Evolutionary conservation across 2,797 vertebrate species (phyloP).

Genomic region (Prunella strophiata): DNA sequence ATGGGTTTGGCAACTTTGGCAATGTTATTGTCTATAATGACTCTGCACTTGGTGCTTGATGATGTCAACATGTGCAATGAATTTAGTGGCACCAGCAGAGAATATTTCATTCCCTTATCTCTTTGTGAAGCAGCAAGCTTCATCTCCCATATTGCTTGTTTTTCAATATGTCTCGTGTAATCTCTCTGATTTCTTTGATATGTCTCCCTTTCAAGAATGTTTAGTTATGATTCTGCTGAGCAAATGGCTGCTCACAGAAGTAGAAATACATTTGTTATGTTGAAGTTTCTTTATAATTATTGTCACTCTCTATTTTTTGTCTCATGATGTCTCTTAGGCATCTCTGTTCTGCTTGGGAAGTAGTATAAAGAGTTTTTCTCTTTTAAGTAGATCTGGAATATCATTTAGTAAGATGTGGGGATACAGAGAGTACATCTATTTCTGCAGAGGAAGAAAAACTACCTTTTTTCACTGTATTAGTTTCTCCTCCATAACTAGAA

Average conservation of each 20-base stretch:
- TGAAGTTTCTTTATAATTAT: background rate
- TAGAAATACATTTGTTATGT: background rate
- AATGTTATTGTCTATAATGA: background rate
- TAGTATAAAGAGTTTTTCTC: background rate
- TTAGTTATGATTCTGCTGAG: background rate
- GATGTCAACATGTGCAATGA: accelerated
- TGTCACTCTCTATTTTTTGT: background rate
- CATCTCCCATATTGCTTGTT: background rate
- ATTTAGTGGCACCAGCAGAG: conserved; percentile 2
- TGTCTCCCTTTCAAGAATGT: background rate
- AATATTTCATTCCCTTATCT: conserved; percentile 27
- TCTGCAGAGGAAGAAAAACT: background rate
- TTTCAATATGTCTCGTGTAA: background rate
- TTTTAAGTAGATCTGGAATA: background rate
- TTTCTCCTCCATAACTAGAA: background rate
- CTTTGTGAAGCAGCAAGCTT: background rate
- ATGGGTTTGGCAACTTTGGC: conserved; percentile 37
- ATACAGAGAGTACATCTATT: background rate
- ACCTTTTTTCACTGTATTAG: background rate
- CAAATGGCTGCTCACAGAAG: background rate
- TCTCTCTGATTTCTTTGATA: background rate
- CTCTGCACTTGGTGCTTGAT: conserved; percentile 16
- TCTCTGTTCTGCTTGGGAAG: background rate
- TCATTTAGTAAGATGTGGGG: background rate
- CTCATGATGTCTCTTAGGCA: background rate